phyloP scores from a whole-genome alignment of 1,140 invertebrate genomes.

The Camponotus floridanus region DNA sequence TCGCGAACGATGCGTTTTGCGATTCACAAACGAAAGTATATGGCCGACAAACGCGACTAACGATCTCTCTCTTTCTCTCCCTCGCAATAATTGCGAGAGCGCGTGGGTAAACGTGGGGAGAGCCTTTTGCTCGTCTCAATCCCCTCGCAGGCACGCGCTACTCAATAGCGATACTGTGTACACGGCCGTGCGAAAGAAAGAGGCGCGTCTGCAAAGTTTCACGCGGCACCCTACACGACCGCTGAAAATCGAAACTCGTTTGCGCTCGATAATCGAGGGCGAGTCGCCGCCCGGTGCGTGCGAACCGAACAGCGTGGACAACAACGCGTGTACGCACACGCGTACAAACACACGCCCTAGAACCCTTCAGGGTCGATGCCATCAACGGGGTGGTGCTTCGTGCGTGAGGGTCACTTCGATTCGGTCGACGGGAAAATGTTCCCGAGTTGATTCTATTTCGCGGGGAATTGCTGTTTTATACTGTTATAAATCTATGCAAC shows the following conservation, averaged over 20 bases:
- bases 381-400: slow-evolving; percentile 52
- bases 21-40: slow-evolving; percentile 16
- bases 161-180: slow-evolving; percentile 35
- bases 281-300: slow-evolving; percentile 23
- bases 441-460: slow-evolving; percentile 13
- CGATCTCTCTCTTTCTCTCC: slow-evolving; percentile 38
- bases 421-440: slow-evolving; percentile 49
- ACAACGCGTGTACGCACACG: background rate
- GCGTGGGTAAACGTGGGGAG: slow-evolving; percentile 60
- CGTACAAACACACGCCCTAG: background rate
- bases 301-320: slow-evolving; percentile 15
- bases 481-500: background rate
- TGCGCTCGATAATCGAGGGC: slow-evolving; percentile 72
- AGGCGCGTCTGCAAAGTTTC: slow-evolving; percentile 69
- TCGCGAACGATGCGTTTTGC: slow-evolving; percentile 28
- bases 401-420: slow-evolving; percentile 62
- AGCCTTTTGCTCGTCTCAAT: slow-evolving; percentile 16
- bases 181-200: slow-evolving; percentile 34
- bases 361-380: slow-evolving; percentile 53
- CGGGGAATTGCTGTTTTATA: background rate
- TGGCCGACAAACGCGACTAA: slow-evolving; percentile 54
- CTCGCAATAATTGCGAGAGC: slow-evolving; percentile 66
- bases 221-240: slow-evolving; percentile 46
- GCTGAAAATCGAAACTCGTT: slow-evolving; percentile 76
- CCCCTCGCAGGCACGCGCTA: slow-evolving; percentile 38